Percentiles rank a stretch among this genome's conserved stretches.
Evolutionary conservation across 1,140 invertebrate genomes (phyloP).

Genomic region (Metaphire vulgaris): DNA sequence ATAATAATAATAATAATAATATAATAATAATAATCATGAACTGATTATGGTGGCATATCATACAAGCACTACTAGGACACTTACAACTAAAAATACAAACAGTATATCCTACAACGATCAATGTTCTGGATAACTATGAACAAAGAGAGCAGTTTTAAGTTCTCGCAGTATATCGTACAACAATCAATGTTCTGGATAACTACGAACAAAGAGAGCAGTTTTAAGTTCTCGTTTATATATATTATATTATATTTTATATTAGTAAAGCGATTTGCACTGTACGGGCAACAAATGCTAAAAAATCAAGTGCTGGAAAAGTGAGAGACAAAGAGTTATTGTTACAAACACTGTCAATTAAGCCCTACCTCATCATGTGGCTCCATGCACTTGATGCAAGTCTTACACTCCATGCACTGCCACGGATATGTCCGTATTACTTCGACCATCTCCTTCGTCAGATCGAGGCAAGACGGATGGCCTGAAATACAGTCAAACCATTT

Average conservation of each 20-base stretch:
- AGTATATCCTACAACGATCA: too few species aligned
- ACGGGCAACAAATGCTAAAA: neutral
- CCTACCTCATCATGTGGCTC: conserved; percentile 67
- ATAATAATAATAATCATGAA: too few species aligned
- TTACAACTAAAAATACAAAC: conserved; percentile 22
- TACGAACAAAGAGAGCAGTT: neutral
- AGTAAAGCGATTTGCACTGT: neutral
- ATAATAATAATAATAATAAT: conserved; percentile 7
- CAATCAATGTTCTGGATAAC: neutral
- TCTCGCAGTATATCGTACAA: neutral
- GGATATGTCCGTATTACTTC: conserved; percentile 74
- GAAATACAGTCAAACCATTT: too few species aligned
- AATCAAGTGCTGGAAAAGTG: neutral
- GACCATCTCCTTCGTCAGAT: conserved; percentile 73
- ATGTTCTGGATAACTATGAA: too few species aligned
- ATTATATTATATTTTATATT: neutral
- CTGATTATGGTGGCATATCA: too few species aligned
- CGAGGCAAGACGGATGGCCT: conserved; percentile 75
- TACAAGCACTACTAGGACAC: too few species aligned
- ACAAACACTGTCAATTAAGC: neutral
- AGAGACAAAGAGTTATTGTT: conserved; percentile 5
- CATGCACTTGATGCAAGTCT: conserved; percentile 78
- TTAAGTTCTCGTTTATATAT: neutral
- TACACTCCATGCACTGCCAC: conserved; percentile 93
- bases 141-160: too few species aligned